Base-by-base conservation (phyloP, 2,888 invertebrate species). In the Plebejus melissa region DNA sequence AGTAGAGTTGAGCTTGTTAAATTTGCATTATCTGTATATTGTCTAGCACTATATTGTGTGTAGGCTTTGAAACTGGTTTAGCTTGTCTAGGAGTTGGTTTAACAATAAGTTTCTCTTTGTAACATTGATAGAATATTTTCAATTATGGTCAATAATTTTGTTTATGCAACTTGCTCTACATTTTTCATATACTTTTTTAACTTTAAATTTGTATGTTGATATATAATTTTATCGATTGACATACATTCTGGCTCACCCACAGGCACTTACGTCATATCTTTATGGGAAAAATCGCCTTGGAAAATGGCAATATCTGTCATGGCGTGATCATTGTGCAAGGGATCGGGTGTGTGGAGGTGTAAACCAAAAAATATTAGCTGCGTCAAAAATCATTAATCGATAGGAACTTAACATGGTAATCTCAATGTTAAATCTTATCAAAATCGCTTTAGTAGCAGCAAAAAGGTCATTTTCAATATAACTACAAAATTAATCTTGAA, bases 261-360 rank as follows among this genome's bases (percentile, higher is more conserved):
- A 65, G 65, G 65, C 16, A 65, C 65, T 65, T 65, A 65, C 65
- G 36, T 65, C 72, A 54, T 54, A 72, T 32, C 16, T 2, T 46
- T 71, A 54, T 71, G 72, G 54, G 36, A 72, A 82, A 76, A 78
- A 79, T 78, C 75, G 72, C 79, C 79, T 75, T 80, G 79, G 75
- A n/a, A n/a, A n/a, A n/a, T n/a, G n/a, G n/a, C 65, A 75, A 77
- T 13, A 50, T 72, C 50, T 54, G 72, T 54, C 72, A 72, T 72
- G 72, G 54, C 50, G 54, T 72, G 54, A 71, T 3, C 36, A 41
- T 72, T 72, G 50, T 72, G 72, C 28, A 72, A 72, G 32, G 46
- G 32, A 16, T 50, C 32, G 32, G 16, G 16, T 38, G 9, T 58
- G 28, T 32, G 16, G 32, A 65, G 65, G 65, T 65, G 65, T 65